A percentile compares a stretch with the other conserved stretches of the same genome.
Conservation (phyloP, 1,140 invertebrate species). For the Zophobas morio region DNA sequence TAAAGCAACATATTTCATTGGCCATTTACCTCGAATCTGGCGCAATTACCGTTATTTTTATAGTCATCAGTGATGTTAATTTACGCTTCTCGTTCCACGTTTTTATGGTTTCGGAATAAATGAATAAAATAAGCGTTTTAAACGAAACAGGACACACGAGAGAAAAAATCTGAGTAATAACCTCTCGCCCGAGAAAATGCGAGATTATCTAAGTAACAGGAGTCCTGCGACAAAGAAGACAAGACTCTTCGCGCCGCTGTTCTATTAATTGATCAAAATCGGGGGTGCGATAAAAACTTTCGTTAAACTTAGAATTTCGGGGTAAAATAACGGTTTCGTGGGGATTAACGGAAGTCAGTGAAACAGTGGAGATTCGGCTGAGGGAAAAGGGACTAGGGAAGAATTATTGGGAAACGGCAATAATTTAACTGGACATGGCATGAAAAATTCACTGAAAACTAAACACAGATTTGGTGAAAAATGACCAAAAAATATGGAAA, state of each 20-base stretch:
- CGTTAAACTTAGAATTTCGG: too few species aligned
- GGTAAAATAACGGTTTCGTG: too few species aligned
- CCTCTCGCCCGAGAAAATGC: neutral
- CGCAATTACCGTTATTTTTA: slow-evolving; percentile 42
- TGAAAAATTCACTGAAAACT: too few species aligned
- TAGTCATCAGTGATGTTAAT: slow-evolving; percentile 39
- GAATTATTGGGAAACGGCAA: too few species aligned
- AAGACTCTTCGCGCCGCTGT: neutral
- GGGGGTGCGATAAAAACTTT: too few species aligned
- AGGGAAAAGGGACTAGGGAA: too few species aligned
- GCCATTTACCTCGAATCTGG: slow-evolving; percentile 22
- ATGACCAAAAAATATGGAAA: too few species aligned
- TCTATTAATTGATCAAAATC: slow-evolving; percentile 1
- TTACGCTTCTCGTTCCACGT: slow-evolving; percentile 36
- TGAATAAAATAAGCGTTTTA: slow-evolving; percentile 43
- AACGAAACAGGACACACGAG: slow-evolving; percentile 31
- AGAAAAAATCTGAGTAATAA: slow-evolving; percentile 21
- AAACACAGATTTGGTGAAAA: too few species aligned
- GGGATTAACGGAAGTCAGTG: too few species aligned
- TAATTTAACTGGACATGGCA: too few species aligned
- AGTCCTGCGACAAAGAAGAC: neutral
- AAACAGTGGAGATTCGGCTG: too few species aligned
- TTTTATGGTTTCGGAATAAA: slow-evolving; percentile 41
- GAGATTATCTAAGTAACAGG: slow-evolving; percentile 4
- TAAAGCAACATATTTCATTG: slow-evolving; percentile 7